phyloP scores from a whole-genome alignment of 2,888 invertebrate species.

The Amiota mariae region DNA sequence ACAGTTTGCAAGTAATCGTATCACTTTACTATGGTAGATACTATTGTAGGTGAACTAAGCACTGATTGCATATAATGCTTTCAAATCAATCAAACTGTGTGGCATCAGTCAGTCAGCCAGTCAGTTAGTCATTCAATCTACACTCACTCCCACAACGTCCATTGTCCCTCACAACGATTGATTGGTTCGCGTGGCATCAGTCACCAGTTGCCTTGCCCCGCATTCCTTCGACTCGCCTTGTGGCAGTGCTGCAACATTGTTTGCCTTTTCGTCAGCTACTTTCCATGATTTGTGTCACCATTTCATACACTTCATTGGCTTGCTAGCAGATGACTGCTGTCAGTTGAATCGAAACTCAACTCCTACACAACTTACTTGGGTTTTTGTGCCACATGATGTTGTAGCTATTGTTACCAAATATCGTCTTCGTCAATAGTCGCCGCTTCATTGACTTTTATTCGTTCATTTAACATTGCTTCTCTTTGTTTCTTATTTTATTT shows the following conservation, averaged over 20 bases:
- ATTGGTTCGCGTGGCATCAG: neutral
- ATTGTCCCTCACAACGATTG: too few relatives aligned
- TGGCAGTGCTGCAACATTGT: constrained; percentile 10
- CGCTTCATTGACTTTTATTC: constrained; percentile 17
- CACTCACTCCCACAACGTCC: neutral
- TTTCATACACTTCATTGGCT: constrained; percentile 24
- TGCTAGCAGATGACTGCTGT: constrained; percentile 6
- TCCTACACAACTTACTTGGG: neutral
- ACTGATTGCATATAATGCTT: constrained; percentile 60
- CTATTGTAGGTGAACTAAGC: constrained; percentile 26
- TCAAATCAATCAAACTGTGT: constrained; percentile 54
- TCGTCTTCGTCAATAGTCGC: constrained; percentile 15
- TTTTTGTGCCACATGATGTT: neutral
- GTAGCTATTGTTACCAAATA: constrained; percentile 23
- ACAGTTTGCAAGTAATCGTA: too few relatives aligned
- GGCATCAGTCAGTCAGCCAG: neutral
- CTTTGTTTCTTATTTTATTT: too few relatives aligned
- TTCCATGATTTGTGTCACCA: constrained; percentile 35
- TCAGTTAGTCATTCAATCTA: neutral
- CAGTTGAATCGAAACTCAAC: neutral
- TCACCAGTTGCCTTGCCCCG: too few relatives aligned
- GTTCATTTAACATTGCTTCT: constrained; percentile 20
- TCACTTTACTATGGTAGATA: neutral
- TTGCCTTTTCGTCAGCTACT: constrained; percentile 27
- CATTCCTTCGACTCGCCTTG: neutral